Conservation (phyloP, 2,797 vertebrate genomes). For the Syngnathus acus region DNA sequence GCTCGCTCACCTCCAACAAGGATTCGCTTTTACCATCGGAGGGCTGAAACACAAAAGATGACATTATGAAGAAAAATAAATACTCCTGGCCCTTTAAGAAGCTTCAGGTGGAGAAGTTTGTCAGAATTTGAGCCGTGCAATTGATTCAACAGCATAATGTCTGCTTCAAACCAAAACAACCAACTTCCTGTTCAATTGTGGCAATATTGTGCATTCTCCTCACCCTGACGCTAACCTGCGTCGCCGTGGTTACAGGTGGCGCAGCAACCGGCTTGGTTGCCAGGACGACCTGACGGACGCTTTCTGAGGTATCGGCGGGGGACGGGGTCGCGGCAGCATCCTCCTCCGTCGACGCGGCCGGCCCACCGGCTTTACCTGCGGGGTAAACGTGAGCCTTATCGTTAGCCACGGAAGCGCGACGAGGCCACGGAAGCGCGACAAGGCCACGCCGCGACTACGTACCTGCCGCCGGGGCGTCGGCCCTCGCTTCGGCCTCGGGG, state of each 20-base stretch:
- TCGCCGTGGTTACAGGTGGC: conserved; percentile 69
- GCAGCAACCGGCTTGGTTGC: conserved; percentile 75
- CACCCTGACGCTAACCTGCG: conserved; percentile 81
- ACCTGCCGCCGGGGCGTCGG: conserved; percentile 79
- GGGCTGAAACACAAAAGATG: conserved; percentile 55
- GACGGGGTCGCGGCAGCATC: conserved; percentile 45
- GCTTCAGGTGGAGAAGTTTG: no score
- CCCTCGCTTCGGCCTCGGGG: conserved; percentile 76
- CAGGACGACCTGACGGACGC: conserved; percentile 68
- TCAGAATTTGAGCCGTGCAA: no score
- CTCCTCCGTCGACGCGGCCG: conserved; percentile 41
- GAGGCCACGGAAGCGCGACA: conserved; percentile 1
- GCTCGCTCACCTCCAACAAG: conserved; percentile 82
- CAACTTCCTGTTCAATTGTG: neutral
- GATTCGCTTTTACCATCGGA: conserved; percentile 77
- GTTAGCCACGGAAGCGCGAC: conserved; percentile 4
- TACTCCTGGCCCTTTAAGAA: no score
- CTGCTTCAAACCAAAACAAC: neutral
- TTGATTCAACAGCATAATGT: no score
- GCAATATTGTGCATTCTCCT: conserved; percentile 6
- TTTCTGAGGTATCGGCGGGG: conserved; percentile 75
- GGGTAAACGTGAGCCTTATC: neutral
- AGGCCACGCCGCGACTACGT: conserved; percentile 9
- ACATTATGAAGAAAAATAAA: neutral
- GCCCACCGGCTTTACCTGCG: conserved; percentile 58